Evolutionary conservation across 37 sponge, comb jelly and placozoan genomes (phyloP).

Genomic region (Aplysina aerophoba): DNA sequence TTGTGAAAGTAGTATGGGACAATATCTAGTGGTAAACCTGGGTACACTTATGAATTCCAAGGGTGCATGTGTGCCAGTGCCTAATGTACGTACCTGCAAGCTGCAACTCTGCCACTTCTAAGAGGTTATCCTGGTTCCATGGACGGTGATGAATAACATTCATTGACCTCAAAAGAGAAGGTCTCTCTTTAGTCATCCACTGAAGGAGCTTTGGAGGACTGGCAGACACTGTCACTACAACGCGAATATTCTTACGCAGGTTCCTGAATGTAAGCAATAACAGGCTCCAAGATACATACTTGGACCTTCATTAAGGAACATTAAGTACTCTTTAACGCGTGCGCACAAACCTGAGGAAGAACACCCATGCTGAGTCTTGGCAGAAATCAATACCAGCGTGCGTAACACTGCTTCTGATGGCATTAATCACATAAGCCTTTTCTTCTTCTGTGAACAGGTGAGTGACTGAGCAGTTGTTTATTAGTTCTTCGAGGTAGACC

Average conservation of each 20-base stretch:
- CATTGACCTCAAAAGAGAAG: constrained; percentile 47
- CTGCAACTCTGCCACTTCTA: constrained; percentile 75
- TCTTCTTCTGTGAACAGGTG: constrained; percentile 80
- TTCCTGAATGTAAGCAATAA: constrained; percentile 38
- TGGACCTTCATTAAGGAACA: not conserved
- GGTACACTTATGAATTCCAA: no score
- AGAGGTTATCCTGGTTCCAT: constrained; percentile 74
- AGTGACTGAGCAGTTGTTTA: constrained; percentile 70
- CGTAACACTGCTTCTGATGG: constrained; percentile 72
- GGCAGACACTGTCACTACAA: constrained; percentile 44
- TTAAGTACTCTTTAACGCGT: not conserved
- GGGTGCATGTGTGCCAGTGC: no score
- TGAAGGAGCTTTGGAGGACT: constrained; percentile 31
- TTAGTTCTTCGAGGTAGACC: constrained; percentile 63
- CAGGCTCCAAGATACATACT: not conserved
- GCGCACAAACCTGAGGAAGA: constrained; percentile 76
- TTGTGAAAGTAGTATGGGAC: no score
- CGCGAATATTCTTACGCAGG: constrained; percentile 40
- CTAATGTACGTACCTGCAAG: constrained; percentile 54
- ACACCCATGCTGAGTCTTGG: constrained; percentile 65
- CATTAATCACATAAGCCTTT: constrained; percentile 60
- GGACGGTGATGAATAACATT: constrained; percentile 59
- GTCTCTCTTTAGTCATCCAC: constrained; percentile 18
- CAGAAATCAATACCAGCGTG: constrained; percentile 69
- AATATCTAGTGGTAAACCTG: no score